Evolutionary conservation across 2,888 invertebrate species (phyloP), one percentile per base, ranked within the genome.

Genomic region (Galerucella pusilla): DNA sequence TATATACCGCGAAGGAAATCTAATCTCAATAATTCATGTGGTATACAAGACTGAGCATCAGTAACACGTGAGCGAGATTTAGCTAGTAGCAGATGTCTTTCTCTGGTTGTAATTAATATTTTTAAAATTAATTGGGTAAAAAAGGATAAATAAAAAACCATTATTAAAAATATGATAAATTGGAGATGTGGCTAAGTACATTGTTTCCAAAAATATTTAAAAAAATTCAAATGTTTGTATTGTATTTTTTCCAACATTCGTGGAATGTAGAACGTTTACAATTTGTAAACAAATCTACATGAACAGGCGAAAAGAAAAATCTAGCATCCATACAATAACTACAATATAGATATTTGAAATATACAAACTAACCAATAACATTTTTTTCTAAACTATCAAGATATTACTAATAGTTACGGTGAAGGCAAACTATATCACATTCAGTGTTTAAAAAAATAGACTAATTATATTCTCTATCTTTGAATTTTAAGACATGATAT

Each of bases 381-480:
- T 52, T 52, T 42, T 35, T 42, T 42, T 42, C 52, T 52, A 52
- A 52, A 14, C 7, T n/a, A 52, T 14, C 0, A 7, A n/a, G n/a
- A n/a, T 1, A 12, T 52, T 52, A n/a, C 10, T 9, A 57, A 16
- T 3, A 20, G 20, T 16, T 2, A 16, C 57, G 16, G 10, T 10
- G 57, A 57, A 57, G 57, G 57, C 57, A 57, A 16, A 57, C 11
- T 20, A 52, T 57, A 57, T 57, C 57, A 57, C 57, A 57, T 57
- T 57, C 20, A 57, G 57, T 57, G 57, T 16, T 1, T 16, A 57
- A 57, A 57, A 57, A 57, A 57, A 20, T 20, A 57, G 20, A 57
- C 57, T 57, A 52, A 52, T 52, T 52, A 52, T 52, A n/a, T 52
- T n/a, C 52, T n/a, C n/a, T n/a, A 6, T 52, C 6, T 52, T 52